Base-by-base conservation (phyloP, 2,888 invertebrate species). In the Cheilosia scutellata region DNA sequence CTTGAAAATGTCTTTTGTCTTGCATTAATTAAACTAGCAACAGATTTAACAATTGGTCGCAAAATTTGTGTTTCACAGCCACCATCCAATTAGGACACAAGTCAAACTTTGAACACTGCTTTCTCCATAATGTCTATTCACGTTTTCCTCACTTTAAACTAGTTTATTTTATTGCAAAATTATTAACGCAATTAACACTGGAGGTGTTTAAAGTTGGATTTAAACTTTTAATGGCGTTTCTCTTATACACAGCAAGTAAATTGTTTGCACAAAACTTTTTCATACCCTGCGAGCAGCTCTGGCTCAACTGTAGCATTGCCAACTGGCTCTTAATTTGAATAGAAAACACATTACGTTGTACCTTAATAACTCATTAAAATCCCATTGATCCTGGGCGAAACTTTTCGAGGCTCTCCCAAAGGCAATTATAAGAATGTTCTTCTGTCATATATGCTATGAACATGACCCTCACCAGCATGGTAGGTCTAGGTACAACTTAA, bases 291-390 rank as follows among this genome's bases (percentile, higher is more conserved):
- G 49, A 57, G 47, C 49, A 55, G 31, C 49, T 40, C 47, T 33
- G 25, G 31, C 20, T 42, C 53, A 37, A 20, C 42, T 40, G 20
- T 20, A 37, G 29, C 40, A 60, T 60, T 68, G 42, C 33, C 44
- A 53, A 70, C 55, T 63, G 62, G 37, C 53, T 31, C 78, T 55
- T 78, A 33, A 78, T 78, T 78, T 78, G 78, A 78, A 78, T 78
- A 78, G 78, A 71, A 78, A 78, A 78, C 71, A 55, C 78, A 78
- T 78, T 78, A n/a, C 49, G 55, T n/a, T 62, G 55, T 65, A 70
- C 63, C 63, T 78, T 78, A 78, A 78, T 71, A 78, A 78, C 78
- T 78, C 78, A 78, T 78, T 78, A 78, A 78, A 78, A 78, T 78
- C 78, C 78, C 71, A 71, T 71, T 78, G 78, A 78, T 78, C 70